Evolutionary conservation across 2,113 vertebrate genomes (phyloP).

Genomic region (Syngnathus floridae): DNA sequence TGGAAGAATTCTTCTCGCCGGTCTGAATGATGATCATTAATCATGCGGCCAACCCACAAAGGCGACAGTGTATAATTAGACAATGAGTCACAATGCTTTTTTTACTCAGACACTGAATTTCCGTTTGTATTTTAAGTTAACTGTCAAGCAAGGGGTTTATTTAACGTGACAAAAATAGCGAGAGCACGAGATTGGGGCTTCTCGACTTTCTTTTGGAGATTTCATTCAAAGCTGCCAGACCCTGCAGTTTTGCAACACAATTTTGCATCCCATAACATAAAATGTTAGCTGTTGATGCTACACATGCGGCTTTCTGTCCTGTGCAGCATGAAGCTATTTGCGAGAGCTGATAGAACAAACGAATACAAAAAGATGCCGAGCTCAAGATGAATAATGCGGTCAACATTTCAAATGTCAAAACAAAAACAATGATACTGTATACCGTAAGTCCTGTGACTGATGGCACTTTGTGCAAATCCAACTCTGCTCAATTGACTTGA

Average conservation of each 20-base stretch:
- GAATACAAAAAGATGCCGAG: neutral
- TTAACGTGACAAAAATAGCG: conserved; percentile 21
- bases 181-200: neutral
- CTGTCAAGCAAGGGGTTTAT: conserved; percentile 17
- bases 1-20: neutral
- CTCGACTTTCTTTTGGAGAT: conserved; percentile 16
- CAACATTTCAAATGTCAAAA: neutral
- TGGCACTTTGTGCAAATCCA: conserved; percentile 57
- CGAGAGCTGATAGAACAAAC: neutral
- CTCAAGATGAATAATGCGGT: conserved; percentile 3
- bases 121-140: conserved; percentile 27
- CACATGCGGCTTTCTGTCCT: conserved; percentile 1
- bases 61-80: conserved; percentile 12
- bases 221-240: conserved; percentile 19
- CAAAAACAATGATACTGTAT: conserved; percentile 26
- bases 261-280: conserved; percentile 7
- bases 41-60: conserved; percentile 8
- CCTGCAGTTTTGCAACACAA: conserved; percentile 9
- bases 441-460: conserved; percentile 26
- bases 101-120: conserved; percentile 32
- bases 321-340: conserved; percentile 2
- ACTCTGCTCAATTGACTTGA: conserved; percentile 41
- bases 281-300: conserved; percentile 9
- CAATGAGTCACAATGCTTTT: conserved; percentile 15
- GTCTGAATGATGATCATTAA: conserved; percentile 4